Conservation (phyloP, 2,888 invertebrate species). For the Nebria brevicollis region DNA sequence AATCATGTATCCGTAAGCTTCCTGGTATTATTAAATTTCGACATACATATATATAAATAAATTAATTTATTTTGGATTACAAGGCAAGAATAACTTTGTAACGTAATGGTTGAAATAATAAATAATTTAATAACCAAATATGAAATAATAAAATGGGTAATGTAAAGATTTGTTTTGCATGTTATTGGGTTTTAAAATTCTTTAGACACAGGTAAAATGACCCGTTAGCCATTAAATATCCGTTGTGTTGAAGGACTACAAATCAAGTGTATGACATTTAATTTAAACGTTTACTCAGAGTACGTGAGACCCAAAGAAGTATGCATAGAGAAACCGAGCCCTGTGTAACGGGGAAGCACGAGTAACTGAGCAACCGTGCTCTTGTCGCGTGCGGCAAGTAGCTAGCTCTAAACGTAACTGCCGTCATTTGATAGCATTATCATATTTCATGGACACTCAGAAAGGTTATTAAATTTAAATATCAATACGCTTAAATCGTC, state of each 20-base stretch:
- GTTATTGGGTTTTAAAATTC: background rate
- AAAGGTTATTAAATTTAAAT: constrained; percentile 36
- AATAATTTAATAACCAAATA: no score
- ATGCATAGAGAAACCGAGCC: background rate
- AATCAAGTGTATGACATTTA: constrained; percentile 21
- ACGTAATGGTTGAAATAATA: no score
- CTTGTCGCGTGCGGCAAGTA: background rate
- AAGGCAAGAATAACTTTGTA: background rate
- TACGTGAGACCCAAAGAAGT: constrained; percentile 8
- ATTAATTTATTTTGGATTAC: no score
- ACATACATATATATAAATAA: no score
- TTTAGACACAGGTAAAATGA: background rate
- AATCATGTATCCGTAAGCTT: no score
- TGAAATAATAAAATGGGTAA: background rate
- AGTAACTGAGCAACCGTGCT: background rate
- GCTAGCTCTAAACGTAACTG: constrained; percentile 9
- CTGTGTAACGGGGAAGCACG: background rate
- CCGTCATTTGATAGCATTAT: constrained; percentile 31
- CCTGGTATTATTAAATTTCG: no score
- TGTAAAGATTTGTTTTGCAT: background rate
- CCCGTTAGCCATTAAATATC: constrained; percentile 18
- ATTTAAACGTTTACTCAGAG: constrained; percentile 19
- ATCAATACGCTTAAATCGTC: constrained; percentile 36
- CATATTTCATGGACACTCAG: constrained; percentile 39
- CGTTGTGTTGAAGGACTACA: constrained; percentile 3